Conservation (phyloP, 2,888 invertebrate genomes). For the Ceriagrion tenellum region DNA sequence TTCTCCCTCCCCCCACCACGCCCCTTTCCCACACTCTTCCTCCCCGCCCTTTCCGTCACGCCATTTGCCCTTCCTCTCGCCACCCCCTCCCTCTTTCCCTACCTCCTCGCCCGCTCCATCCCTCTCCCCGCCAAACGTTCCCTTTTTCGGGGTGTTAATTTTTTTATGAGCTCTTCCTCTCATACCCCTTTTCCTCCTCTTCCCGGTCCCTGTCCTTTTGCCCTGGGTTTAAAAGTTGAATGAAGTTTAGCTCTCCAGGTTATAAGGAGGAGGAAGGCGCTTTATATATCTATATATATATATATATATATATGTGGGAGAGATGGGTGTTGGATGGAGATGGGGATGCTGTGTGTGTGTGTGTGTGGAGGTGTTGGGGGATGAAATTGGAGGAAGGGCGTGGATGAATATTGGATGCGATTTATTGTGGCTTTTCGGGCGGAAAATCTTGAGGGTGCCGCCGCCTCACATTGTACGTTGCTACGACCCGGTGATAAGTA, state of each 20-base stretch:
- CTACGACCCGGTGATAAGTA: neutral
- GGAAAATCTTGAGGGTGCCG: neutral
- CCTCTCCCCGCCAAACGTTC: neutral
- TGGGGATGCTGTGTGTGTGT: neutral
- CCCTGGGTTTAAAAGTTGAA: constrained; percentile 58
- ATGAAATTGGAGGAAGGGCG: neutral
- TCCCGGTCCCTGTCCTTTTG: neutral
- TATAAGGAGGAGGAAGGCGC: constrained; percentile 3
- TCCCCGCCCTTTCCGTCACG: neutral
- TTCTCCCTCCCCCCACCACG: neutral
- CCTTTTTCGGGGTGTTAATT: constrained; percentile 53
- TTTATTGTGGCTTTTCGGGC: neutral
- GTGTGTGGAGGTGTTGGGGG: neutral
- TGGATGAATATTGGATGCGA: constrained; percentile 4
- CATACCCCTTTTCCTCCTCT: neutral
- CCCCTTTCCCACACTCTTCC: neutral
- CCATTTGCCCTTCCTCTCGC: neutral
- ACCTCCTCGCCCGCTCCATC: neutral
- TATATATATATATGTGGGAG: neutral
- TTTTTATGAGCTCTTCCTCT: constrained; percentile 55
- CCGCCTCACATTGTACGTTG: neutral
- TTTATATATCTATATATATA: too few species aligned
- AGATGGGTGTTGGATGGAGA: neutral
- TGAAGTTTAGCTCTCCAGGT: constrained; percentile 8
- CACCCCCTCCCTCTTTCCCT: too few species aligned